These are phyloP conservation scores for Nycticorax nycticorax DNA, from an alignment of 2,113 vertebrate genomes.

Conservation along the genomic window DNA sequence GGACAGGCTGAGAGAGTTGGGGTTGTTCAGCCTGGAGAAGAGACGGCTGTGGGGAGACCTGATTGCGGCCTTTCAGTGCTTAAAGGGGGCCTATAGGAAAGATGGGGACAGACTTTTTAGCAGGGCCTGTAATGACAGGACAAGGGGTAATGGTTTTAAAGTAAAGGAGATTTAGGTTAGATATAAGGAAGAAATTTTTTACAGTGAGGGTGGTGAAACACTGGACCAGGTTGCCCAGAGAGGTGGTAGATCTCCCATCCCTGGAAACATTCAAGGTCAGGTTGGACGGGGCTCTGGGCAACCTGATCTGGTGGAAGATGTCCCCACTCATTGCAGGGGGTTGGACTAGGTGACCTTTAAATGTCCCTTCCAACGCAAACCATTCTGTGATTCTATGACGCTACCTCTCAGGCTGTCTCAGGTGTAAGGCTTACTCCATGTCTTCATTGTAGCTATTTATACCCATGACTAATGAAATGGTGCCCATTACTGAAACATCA, in stretches of 20 bases:
- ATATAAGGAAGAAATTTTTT: neutral
- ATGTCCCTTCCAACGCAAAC: neutral
- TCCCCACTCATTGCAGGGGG: neutral
- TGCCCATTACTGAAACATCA: neutral
- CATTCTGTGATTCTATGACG: neutral
- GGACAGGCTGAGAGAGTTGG: neutral
- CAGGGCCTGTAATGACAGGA: neutral
- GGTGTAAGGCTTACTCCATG: neutral
- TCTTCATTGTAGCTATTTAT: neutral
- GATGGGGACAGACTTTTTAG: too few relatives aligned
- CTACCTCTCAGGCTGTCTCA: neutral
- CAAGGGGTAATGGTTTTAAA: neutral
- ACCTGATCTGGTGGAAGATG: neutral
- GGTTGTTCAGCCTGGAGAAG: neutral
- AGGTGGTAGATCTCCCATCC: neutral
- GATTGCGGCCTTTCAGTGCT: too few relatives aligned
- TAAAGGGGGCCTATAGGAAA: neutral
- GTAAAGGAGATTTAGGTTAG: neutral
- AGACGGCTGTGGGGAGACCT: accelerated
- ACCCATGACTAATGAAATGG: neutral
- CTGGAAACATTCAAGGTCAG: neutral
- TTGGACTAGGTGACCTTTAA: neutral
- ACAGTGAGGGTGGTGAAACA: neutral
- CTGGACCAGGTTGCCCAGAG: neutral
- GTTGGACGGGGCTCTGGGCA: neutral